Evolutionary conservation across 2,888 invertebrate species (phyloP), one percentile per base, ranked within the genome.

Genomic region (Meta bourneti): DNA sequence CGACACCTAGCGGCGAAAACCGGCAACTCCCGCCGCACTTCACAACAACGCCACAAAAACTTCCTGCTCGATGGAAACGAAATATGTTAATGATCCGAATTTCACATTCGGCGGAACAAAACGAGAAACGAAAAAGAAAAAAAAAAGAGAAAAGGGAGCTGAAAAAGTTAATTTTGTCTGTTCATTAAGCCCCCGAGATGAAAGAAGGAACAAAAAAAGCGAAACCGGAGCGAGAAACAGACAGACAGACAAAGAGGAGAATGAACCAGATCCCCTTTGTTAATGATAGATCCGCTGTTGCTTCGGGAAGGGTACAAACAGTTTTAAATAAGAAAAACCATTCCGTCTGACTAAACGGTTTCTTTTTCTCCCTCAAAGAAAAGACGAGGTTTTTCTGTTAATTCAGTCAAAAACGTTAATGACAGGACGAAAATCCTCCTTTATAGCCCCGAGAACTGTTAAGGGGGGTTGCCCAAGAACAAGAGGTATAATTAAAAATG

Each of bases 331-430:
- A 79, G 83, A 89, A 84, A 90, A 90, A 72, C 84, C 74, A 84
- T 90, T 90, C 54, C 84, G 79, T 49, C 84, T 90, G 90, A 86
- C 86, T 90, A 86, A 86, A 86, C 86, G 81, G 81, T 86, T 90
- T 90, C 78, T 90, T 84, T 82, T 83, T 13, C 20, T 9, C 16
- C 61, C 61, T 16, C 61, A 61, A 75, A 34, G 51, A 70, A 70
- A n/a, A n/a, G n/a, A n/a, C n/a, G 52, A 84, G 51, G 80, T 90
- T 90, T 90, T 86, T 86, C 90, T 90, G 90, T 90, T 90, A 90
- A 90, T 90, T 86, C 90, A 90, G 90, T 90, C 90, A 90, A 90
- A 90, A 90, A 90, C 82, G 86, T 82, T 90, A 90, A 90, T 85
- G 90, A 86, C 85, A 80, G 49, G 81, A 52, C 51, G 81, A 52